phyloP scores from a whole-genome alignment of 1,140 invertebrate species.

The Drosophila sproati region DNA sequence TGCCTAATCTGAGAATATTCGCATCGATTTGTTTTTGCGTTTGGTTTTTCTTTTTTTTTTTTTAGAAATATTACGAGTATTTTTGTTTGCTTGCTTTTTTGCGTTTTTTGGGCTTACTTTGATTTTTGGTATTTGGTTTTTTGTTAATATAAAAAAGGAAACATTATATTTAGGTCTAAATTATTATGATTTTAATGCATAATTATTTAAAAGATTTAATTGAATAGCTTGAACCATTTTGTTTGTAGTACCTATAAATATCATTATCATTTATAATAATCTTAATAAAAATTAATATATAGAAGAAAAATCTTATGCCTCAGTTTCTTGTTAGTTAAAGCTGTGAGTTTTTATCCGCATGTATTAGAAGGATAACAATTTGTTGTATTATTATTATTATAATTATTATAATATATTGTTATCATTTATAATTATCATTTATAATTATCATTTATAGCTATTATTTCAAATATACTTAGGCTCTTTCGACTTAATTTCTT shows the following conservation, averaged over 20 bases:
- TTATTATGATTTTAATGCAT: constrained; percentile 77
- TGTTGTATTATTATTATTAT: constrained; percentile 57
- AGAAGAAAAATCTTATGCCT: constrained; percentile 83
- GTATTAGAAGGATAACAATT: constrained; percentile 80
- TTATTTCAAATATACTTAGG: constrained; percentile 70
- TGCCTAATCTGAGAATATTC: constrained; percentile 66
- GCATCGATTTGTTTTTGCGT: constrained; percentile 19
- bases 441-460: constrained; percentile 30
- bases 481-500: constrained; percentile 56
- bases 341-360: constrained; percentile 84
- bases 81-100: constrained; percentile 50
- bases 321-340: constrained; percentile 78
- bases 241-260: constrained; percentile 72
- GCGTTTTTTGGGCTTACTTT: constrained; percentile 17
- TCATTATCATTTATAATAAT: constrained; percentile 73
- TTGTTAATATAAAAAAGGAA: constrained; percentile 78
- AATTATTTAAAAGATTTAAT: constrained; percentile 75
- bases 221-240: constrained; percentile 77
- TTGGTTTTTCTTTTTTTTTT: no score
- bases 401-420: constrained; percentile 35
- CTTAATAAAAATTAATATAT: constrained; percentile 82
- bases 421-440: constrained; percentile 27
- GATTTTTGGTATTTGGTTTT: constrained; percentile 23
- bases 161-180: constrained; percentile 74
- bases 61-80: constrained; percentile 55